Percentiles rank a stretch among this genome's conserved stretches.
These are phyloP conservation scores for Macrotis lagotis DNA, from an alignment of 2,113 vertebrate species.

Conservation along the genomic window DNA sequence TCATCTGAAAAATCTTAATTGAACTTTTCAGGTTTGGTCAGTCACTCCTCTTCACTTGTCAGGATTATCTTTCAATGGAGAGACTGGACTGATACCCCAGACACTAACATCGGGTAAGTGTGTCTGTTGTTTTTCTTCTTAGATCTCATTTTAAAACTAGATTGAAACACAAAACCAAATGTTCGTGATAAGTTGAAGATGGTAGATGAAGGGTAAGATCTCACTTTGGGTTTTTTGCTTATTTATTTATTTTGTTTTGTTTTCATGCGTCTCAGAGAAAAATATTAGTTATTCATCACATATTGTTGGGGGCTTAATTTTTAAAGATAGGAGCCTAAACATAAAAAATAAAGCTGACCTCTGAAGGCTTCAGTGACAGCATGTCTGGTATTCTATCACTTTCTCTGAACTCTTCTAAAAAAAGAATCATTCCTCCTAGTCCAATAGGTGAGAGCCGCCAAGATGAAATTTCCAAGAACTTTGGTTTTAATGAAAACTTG, in stretches of 20 bases:
- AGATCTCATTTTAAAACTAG: conserved; percentile 10
- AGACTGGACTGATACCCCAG: neutral
- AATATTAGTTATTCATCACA: neutral
- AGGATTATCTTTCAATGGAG: neutral
- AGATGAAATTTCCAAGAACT: conserved; percentile 50
- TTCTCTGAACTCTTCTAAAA: conserved; percentile 40
- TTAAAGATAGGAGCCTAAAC: conserved; percentile 42
- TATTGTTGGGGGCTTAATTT: conserved; percentile 14
- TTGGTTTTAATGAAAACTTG: conserved; percentile 59
- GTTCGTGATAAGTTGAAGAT: neutral
- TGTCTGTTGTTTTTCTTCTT: conserved; percentile 13
- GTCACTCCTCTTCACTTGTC: neutral
- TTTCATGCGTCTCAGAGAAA: neutral
- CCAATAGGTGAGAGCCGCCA: conserved; percentile 31
- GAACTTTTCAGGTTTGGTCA: neutral
- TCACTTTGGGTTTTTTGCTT: neutral
- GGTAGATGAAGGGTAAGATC: neutral
- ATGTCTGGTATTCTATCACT: conserved; percentile 1
- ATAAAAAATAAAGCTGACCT: conserved; percentile 50
- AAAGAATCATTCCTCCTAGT: conserved; percentile 43
- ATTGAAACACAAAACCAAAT: conserved; percentile 17
- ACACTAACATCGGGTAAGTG: neutral
- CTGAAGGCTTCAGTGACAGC: conserved; percentile 51
- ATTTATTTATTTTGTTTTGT: neutral
- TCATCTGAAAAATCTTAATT: neutral